Conservation (phyloP, 2,113 vertebrate species). For the Phylloscopus trochilus region DNA sequence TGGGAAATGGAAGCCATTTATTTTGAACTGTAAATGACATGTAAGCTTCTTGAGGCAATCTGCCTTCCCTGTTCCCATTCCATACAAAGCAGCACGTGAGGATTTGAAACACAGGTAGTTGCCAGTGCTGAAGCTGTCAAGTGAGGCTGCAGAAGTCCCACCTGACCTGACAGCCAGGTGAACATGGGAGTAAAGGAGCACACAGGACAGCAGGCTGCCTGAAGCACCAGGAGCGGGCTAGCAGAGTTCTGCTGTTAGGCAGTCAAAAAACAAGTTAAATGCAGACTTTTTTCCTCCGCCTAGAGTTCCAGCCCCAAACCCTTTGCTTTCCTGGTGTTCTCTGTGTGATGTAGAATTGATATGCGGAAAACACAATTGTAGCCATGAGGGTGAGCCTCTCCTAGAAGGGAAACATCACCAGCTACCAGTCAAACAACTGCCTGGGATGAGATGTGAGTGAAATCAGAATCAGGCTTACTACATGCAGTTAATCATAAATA, state of each 20-base stretch:
- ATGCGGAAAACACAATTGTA: background rate
- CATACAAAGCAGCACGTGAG: fast-evolving
- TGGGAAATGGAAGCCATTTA: background rate
- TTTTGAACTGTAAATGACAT: background rate
- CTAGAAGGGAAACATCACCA: background rate
- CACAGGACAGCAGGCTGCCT: background rate
- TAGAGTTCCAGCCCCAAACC: background rate
- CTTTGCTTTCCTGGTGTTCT: background rate
- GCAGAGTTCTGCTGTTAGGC: background rate
- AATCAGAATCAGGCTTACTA: background rate
- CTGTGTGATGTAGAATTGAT: background rate
- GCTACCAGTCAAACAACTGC: background rate
- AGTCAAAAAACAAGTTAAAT: background rate
- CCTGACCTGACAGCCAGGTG: background rate
- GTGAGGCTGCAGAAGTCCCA: background rate
- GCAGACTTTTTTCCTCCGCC: background rate
- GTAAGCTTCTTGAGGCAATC: background rate
- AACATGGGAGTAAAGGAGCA: background rate
- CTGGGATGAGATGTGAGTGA: background rate
- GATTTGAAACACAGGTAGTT: background rate
- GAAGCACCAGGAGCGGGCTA: background rate
- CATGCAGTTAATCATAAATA: constrained; percentile 21
- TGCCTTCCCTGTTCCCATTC: background rate
- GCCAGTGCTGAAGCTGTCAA: background rate
- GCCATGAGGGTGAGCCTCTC: background rate